These are phyloP conservation scores for Cloeon dipterum DNA, from an alignment of 2,888 invertebrate genomes.

Conservation along the genomic window DNA sequence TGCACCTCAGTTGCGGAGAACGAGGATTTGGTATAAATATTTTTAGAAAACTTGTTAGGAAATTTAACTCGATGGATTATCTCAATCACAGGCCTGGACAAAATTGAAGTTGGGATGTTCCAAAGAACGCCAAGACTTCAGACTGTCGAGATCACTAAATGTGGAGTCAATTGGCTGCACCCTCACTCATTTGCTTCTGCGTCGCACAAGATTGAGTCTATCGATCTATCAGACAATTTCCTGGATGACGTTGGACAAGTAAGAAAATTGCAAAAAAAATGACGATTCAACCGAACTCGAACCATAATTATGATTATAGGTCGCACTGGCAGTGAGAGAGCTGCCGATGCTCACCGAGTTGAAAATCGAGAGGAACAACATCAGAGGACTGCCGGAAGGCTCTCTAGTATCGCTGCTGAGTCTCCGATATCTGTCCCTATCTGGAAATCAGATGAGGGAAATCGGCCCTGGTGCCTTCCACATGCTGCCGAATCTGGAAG, in stretches of 20 bases:
- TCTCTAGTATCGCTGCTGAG: slow-evolving; percentile 56
- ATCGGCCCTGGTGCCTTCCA: slow-evolving; percentile 63
- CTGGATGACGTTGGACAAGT: background rate
- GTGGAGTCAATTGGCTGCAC: slow-evolving; percentile 55
- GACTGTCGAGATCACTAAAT: slow-evolving; percentile 49
- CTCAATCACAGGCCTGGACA: slow-evolving; percentile 29
- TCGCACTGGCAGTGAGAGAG: background rate
- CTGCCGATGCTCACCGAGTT: background rate
- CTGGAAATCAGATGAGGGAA: slow-evolving; percentile 49
- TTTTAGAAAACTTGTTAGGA: background rate
- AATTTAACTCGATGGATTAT: no score
- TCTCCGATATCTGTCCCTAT: slow-evolving; percentile 38
- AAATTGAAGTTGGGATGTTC: slow-evolving; percentile 49
- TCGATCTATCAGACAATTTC: background rate
- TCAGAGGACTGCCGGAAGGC: slow-evolving; percentile 12
- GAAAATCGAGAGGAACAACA: background rate
- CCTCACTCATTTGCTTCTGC: slow-evolving; percentile 41
- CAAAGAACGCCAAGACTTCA: slow-evolving; percentile 37
- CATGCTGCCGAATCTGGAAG: slow-evolving; percentile 37
- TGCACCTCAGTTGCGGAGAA: slow-evolving; percentile 38
- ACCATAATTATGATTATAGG: no score
- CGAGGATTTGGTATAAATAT: slow-evolving; percentile 6
- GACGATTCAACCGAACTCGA: background rate
- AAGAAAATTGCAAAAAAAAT: no score
- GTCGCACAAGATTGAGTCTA: slow-evolving; percentile 5